Conservation (phyloP, 2,888 invertebrate species). For the Apodemia arnacis region DNA sequence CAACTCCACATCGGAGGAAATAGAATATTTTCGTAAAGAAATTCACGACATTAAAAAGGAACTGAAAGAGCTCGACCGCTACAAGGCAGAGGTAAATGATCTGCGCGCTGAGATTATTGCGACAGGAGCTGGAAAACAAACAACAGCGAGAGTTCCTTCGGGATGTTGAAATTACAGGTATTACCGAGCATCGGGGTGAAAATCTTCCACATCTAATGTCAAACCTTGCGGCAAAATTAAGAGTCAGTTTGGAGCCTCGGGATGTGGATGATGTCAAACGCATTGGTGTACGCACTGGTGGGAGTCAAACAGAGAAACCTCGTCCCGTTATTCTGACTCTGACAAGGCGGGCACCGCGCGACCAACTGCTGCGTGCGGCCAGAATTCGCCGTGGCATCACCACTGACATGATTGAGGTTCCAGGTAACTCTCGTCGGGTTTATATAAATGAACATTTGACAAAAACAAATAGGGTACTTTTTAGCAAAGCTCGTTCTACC, state of each 20-base stretch:
- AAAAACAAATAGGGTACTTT: background rate
- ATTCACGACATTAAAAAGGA: background rate
- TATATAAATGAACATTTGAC: conserved; percentile 9
- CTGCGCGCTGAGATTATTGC: background rate
- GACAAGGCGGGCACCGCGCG: background rate
- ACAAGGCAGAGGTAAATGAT: background rate
- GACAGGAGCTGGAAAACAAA: background rate
- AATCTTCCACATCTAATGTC: background rate
- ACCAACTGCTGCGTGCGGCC: background rate
- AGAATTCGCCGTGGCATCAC: background rate
- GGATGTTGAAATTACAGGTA: background rate
- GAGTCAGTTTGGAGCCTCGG: background rate
- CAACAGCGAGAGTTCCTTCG: background rate
- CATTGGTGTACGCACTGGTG: background rate
- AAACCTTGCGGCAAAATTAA: background rate
- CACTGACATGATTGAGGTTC: background rate
- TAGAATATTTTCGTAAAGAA: background rate
- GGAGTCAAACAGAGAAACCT: background rate
- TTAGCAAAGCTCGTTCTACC: background rate
- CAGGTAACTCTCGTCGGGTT: background rate
- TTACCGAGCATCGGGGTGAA: background rate
- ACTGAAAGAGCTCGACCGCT: background rate
- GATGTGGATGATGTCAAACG: background rate
- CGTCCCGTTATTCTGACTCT: background rate
- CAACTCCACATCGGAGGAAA: background rate